phyloP scores from a whole-genome alignment of 2,113 vertebrate genomes.

The Ptilonorhynchus violaceus region DNA sequence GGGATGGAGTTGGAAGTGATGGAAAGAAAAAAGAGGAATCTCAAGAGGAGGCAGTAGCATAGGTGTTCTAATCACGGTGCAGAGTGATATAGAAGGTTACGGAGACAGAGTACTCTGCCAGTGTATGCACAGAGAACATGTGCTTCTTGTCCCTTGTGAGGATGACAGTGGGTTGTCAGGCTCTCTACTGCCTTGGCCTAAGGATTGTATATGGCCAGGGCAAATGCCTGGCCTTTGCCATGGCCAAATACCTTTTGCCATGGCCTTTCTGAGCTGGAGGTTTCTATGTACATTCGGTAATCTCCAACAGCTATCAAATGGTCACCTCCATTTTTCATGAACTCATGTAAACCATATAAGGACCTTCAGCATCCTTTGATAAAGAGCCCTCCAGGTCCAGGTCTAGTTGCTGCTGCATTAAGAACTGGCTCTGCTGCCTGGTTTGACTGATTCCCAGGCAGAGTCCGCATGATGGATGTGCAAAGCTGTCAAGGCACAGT shows the following conservation, averaged over 20 bases:
- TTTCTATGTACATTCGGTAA: neutral
- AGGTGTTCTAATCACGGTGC: neutral
- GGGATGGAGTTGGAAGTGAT: neutral
- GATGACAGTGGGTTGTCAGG: neutral
- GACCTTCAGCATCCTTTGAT: neutral
- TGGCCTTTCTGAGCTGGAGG: neutral
- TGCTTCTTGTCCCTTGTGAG: neutral
- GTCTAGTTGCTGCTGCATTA: neutral
- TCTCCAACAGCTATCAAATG: neutral
- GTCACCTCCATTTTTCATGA: neutral
- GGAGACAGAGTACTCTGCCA: neutral
- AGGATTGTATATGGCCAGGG: neutral
- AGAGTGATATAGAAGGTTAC: neutral
- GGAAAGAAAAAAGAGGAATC: neutral
- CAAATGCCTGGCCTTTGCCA: neutral
- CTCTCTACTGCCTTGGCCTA: neutral
- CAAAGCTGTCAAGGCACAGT: neutral
- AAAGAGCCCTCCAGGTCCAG: neutral
- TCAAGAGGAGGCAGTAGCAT: neutral
- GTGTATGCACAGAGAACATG: fast-evolving
- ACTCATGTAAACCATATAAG: neutral
- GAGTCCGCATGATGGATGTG: too few relatives aligned
- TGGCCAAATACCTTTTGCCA: neutral
- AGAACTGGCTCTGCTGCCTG: neutral
- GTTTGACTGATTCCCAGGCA: neutral